Base-by-base conservation (phyloP, 2,888 invertebrate species). In the Lagria hirta region DNA sequence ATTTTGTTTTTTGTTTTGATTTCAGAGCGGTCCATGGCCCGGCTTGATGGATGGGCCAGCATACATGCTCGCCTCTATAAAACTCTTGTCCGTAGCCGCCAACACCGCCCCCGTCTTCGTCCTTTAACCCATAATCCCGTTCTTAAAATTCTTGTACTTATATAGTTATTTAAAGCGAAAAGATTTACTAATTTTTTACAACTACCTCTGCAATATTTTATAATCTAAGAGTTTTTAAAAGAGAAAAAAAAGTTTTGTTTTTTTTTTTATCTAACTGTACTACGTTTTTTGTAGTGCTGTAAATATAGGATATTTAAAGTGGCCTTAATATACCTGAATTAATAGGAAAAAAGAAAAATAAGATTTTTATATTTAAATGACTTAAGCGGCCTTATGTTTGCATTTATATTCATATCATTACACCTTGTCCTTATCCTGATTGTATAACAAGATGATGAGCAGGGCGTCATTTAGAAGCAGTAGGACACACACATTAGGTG, bases 81-180 rank as follows among this genome's bases (percentile, higher is more conserved):
- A n/a, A n/a, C n/a, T n/a, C n/a, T 63, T 33, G 60, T 58, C 58
- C 59, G 76, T 70, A 69, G 75, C 73, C 71, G 76, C 48, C 66
- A 77, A 69, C 66, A 75, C 70, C 73, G 68, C 64, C 74, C 67
- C 72, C 73, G 68, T 70, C 73, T 62, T 27, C 55, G 73, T 70
- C 70, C 72, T 74, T 66, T 11, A 15, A 14, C 36, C 42, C 28
- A 16, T 11, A 23, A 18, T 35, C 40, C 40, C 29, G 28, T 33
- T 23, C 38, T 40, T 37, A 41, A 14, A 8, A 42, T n/a, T 27
- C 34, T 12, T 15, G 40, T 46, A 42, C 34, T 43, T 43, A 37
- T 17, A 28, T 14, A 36, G 13, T 29, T 30, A 32, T 38, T 29
- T 29, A 30, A 38, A 11, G 24, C 16, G 11, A 51, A n/a, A n/a